Conservation (phyloP, 2,113 vertebrate genomes). For the Oryzias javanicus region DNA sequence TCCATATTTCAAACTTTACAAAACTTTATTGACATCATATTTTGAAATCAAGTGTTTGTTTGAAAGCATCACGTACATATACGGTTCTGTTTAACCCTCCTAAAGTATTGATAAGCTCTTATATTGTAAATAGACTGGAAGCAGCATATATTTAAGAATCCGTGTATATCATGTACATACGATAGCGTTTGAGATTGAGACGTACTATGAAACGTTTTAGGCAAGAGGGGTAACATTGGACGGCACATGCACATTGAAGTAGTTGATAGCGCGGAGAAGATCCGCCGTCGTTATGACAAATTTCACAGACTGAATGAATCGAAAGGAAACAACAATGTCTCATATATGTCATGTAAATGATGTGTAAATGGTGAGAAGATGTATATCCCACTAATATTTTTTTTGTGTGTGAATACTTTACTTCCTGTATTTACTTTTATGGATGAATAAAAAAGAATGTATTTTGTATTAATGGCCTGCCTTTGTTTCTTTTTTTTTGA, state of each 20-base stretch:
- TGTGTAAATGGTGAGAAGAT: conserved; percentile 66
- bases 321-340: conserved; percentile 22
- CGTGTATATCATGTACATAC: conserved; percentile 81
- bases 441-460: conserved; percentile 79
- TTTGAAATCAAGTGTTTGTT: background rate
- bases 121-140: conserved; percentile 79
- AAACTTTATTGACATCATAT: too few relatives aligned
- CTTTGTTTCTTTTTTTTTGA: conserved; percentile 13
- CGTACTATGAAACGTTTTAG: conserved; percentile 43
- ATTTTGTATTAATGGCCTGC: conserved; percentile 74
- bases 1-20: too few relatives aligned
- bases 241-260: conserved; percentile 22
- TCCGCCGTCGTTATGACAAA: conserved; percentile 26
- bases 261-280: conserved; percentile 12
- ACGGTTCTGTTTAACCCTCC: conserved; percentile 52
- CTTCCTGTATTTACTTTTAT: conserved; percentile 71
- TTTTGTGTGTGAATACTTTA: conserved; percentile 65
- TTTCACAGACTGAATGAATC: conserved; percentile 23
- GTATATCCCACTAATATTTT: conserved; percentile 62
- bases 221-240: conserved; percentile 46
- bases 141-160: conserved; percentile 79
- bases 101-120: conserved; percentile 74
- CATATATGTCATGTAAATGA: conserved; percentile 57
- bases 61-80: conserved; percentile 49
- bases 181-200: conserved; percentile 63